Conservation (phyloP, 2,113 vertebrate species). For the Irena cyanogastra region DNA sequence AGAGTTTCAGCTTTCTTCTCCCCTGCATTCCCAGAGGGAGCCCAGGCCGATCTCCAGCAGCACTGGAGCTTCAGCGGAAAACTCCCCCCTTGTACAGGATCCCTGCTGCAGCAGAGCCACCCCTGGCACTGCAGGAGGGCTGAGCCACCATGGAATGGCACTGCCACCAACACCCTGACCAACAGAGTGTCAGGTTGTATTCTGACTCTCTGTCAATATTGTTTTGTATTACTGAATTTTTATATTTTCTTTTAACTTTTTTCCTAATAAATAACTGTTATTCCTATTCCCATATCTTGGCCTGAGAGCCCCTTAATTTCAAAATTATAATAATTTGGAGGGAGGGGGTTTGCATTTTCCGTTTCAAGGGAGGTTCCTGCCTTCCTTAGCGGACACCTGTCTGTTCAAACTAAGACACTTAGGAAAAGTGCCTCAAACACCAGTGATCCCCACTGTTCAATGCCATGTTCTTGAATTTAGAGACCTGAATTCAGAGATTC, state of each 20-base stretch:
- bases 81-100: background rate
- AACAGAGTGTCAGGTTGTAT: fast-evolving
- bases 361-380: background rate
- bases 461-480: background rate
- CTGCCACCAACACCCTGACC: too few relatives aligned
- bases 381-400: background rate
- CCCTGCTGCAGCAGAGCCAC: background rate
- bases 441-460: background rate
- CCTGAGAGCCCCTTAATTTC: background rate
- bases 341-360: background rate
- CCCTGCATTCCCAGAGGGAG: background rate
- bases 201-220: background rate
- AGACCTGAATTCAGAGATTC: background rate
- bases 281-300: background rate
- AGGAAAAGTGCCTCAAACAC: background rate
- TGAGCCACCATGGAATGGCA: background rate
- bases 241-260: too few relatives aligned
- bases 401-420: background rate
- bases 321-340: background rate
- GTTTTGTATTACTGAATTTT: too few relatives aligned
- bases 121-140: background rate
- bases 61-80: background rate
- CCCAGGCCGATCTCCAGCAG: background rate
- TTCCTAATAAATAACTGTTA: too few relatives aligned
- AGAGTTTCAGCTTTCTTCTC: background rate